A percentile compares a stretch with the other conserved stretches of the same genome.
phyloP scores from a whole-genome alignment of 2,113 vertebrate species.

The Uria lomvia region DNA sequence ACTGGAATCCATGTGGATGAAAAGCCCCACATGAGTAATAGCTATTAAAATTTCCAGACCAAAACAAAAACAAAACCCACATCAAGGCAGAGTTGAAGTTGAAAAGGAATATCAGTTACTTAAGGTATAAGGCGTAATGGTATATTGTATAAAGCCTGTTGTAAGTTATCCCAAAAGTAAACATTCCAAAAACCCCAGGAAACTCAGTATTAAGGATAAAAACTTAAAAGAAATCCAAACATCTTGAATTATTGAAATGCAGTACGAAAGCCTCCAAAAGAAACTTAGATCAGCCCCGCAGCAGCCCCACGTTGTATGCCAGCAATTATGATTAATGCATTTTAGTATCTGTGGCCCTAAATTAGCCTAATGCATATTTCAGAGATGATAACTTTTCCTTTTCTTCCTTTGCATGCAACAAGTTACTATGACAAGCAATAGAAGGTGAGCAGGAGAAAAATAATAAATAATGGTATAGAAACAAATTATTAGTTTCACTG shows the following conservation, averaged over 20 bases:
- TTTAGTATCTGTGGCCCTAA: neutral
- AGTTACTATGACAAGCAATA: neutral
- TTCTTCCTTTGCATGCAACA: neutral
- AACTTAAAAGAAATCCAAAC: slow-evolving; percentile 34
- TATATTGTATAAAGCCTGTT: neutral
- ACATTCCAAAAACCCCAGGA: slow-evolving; percentile 16
- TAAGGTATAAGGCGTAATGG: neutral
- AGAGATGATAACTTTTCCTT: neutral
- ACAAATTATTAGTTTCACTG: neutral
- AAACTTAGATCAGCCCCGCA: neutral
- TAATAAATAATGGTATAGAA: neutral
- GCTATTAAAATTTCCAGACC: slow-evolving; percentile 49
- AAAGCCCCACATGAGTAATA: slow-evolving; percentile 14
- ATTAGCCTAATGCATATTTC: neutral
- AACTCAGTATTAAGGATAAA: slow-evolving; percentile 42
- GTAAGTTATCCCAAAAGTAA: slow-evolving; percentile 30
- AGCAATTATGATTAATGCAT: neutral
- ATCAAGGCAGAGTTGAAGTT: neutral
- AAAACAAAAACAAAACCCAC: slow-evolving; percentile 42
- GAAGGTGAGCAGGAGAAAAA: neutral
- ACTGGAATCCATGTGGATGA: neutral
- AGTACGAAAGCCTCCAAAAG: slow-evolving; percentile 3
- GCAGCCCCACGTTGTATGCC: neutral
- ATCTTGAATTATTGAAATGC: slow-evolving; percentile 21
- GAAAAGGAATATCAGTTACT: neutral